Evolutionary conservation across 2,888 invertebrate genomes (phyloP), one percentile per base, ranked within the genome.

Genomic region (Thymelicus acteon): DNA sequence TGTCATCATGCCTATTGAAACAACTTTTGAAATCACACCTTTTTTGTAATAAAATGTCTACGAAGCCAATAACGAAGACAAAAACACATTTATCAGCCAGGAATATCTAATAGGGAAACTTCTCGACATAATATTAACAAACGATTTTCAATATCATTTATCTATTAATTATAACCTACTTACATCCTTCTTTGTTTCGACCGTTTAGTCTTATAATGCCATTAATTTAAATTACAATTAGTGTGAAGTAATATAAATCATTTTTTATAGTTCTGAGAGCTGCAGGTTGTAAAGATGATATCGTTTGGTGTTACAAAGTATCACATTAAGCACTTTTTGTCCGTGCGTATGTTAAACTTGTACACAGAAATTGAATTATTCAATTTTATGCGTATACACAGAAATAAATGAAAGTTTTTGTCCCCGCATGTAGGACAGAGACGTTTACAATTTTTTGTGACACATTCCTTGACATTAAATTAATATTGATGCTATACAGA

Each of bases 401-500:
- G 44, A 63, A 70, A 70, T 70, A 60, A 70, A 64, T 60, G 39
- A 60, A 52, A 63, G 24, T 70, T 70, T 70, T 70, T 70, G 64
- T 60, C 10, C 7, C 49, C 5, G 6, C 49, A n/a, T 31, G 60
- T 49, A 60, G 58, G 60, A 57, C 67, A 70, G 68, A 70, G 64
- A 70, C 60, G 64, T 70, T 70, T 39, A 48, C 60, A 63, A 40
- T 70, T 70, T 68, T 70, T 70, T 70, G 60, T 31, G 7, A 24
- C 12, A 48, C 70, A 64, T 70, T 70, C 70, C 64, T 10, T 60
- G 70, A 70, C 70, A 70, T 64, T 31, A 70, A 70, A 70, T 70
- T 70, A 70, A 70, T 70, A 70, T 70, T 70, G 24, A 70, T 64
- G 60, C n/a, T n/a, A 24, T 58, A 64, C 13, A 67, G 61, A 58